Evolutionary conservation across 2,797 vertebrate species (phyloP).

Genomic region (Poecilia velifera): DNA sequence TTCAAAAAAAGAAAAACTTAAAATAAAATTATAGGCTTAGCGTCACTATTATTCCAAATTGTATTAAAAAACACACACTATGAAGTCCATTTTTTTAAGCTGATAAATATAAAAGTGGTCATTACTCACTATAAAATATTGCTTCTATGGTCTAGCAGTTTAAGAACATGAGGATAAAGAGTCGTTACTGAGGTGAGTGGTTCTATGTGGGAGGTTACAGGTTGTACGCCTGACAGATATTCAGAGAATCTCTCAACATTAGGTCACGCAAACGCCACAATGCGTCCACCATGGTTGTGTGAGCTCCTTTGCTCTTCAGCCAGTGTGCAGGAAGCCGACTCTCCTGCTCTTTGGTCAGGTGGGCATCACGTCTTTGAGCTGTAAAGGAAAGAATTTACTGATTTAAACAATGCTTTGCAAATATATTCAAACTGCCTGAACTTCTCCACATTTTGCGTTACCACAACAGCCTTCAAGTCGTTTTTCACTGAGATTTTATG

Average conservation of each 20-base stretch:
- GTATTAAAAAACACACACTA: constrained; percentile 65
- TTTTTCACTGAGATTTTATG: not conserved
- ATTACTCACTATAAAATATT: constrained; percentile 77
- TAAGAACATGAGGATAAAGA: constrained; percentile 52
- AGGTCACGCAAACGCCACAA: constrained; percentile 96
- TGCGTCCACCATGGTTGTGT: constrained; percentile 97
- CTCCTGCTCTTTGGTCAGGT: constrained; percentile 96
- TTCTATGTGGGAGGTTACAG: constrained; percentile 87
- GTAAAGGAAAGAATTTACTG: constrained; percentile 41
- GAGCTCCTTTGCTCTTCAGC: constrained; percentile 98
- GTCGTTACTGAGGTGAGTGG: constrained; percentile 67
- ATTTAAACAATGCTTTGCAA: not conserved
- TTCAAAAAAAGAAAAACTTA: constrained; percentile 33
- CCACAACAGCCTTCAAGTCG: not conserved
- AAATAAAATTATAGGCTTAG: constrained; percentile 49
- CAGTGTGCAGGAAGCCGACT: constrained; percentile 95
- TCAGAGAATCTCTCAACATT: constrained; percentile 97
- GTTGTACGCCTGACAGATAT: constrained; percentile 95
- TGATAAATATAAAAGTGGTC: constrained; percentile 81
- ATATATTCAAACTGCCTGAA: not conserved
- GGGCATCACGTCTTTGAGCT: constrained; percentile 92
- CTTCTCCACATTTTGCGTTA: not conserved
- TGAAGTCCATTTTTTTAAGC: constrained; percentile 64
- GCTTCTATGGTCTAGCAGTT: constrained; percentile 69
- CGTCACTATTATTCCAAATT: constrained; percentile 52